Evolutionary conservation across 2,113 vertebrate genomes (phyloP).

Genomic region (Campylomormyrus numenius): DNA sequence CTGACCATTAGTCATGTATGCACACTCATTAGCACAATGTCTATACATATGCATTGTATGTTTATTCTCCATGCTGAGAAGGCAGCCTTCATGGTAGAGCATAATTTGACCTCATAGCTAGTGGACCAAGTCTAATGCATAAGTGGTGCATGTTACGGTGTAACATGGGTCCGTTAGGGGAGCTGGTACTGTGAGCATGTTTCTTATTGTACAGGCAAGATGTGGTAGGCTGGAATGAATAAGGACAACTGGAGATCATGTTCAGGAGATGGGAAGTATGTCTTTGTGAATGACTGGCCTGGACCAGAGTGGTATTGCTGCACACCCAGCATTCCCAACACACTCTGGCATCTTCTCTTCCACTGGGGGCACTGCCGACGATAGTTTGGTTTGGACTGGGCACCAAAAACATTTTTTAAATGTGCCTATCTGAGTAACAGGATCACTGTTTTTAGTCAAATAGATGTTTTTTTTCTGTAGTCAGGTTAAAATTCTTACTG

Average conservation of each 20-base stretch:
- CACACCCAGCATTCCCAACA: background rate
- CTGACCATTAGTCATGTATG: background rate
- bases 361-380: background rate
- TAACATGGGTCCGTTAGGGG: background rate
- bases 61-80: slow-evolving; percentile 97
- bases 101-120: slow-evolving; percentile 94
- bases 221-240: slow-evolving; percentile 91
- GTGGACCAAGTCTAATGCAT: slow-evolving; percentile 79
- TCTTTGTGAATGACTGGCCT: slow-evolving; percentile 88
- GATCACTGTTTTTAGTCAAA: background rate
- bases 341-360: background rate
- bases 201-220: slow-evolving; percentile 70
- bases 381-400: background rate
- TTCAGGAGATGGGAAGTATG: slow-evolving; percentile 97
- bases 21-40: background rate
- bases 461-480: background rate
- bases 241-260: slow-evolving; percentile 89
- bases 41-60: slow-evolving; percentile 52
- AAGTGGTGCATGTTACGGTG: background rate
- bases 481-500: background rate
- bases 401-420: background rate
- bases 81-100: slow-evolving; percentile 92
- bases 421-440: background rate
- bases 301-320: background rate
- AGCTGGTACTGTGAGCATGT: background rate